These are phyloP conservation scores for Tenthredo amoena DNA, from an alignment of 2,888 invertebrate genomes.

Conservation along the genomic window DNA sequence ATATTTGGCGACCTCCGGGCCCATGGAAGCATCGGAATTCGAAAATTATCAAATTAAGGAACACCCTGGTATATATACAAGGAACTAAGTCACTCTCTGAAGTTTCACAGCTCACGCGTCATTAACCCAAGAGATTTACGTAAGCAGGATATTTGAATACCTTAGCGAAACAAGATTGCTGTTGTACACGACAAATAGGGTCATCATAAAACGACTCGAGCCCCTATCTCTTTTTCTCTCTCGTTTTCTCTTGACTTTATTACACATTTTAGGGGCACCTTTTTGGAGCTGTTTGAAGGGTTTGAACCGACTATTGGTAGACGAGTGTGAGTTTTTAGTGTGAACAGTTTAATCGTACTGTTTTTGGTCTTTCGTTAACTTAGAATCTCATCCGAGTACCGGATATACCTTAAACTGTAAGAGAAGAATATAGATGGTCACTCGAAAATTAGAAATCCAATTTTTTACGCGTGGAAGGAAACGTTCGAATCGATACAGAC, in stretches of 20 bases:
- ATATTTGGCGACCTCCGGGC: no score
- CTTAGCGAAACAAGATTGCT: slow-evolving; percentile 35
- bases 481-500: no score
- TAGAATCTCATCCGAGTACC: no score
- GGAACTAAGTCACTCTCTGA: not conserved
- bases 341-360: not conserved
- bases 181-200: slow-evolving; percentile 25
- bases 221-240: not conserved
- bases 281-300: not conserved
- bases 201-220: slow-evolving; percentile 15
- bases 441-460: no score
- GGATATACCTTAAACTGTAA: no score
- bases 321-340: not conserved
- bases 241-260: not conserved
- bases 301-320: not conserved
- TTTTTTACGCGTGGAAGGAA: no score
- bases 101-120: not conserved
- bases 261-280: not conserved
- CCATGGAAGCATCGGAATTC: no score
- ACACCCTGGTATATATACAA: not conserved
- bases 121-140: slow-evolving; percentile 31
- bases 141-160: slow-evolving; percentile 35
- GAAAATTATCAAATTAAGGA: no score
- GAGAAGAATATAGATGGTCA: no score
- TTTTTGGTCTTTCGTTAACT: not conserved